Base-by-base conservation (phyloP, 2,113 vertebrate species). In the Hemicordylus capensis region DNA sequence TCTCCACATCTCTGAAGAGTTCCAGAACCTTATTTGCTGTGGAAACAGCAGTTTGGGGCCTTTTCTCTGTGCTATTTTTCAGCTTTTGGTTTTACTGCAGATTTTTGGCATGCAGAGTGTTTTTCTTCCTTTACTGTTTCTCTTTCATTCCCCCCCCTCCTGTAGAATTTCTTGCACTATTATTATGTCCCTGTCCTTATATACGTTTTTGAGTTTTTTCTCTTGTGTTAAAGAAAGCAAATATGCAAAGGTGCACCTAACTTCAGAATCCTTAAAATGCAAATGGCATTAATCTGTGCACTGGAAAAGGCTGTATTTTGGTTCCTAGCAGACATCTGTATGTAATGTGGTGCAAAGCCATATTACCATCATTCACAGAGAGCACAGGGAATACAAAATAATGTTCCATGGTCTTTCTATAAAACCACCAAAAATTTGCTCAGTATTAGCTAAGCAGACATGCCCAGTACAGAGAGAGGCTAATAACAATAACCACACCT, bases 271-370 rank as follows among this genome's bases (percentile, higher is more conserved):
- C 64, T 17, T 14, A 10, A 54, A 31, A n/a, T 89, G 42, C 78
- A 88, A 88, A 44, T 74, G 1, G 58, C 73, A 59, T 15, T 76
- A 17, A 79, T 83, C 56, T 37, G 3, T 19, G 15, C 24, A 81
- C 90, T 78, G 48, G 85, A 87, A 75, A 66, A 83, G 37, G 15
- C 28, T 72, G 3, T 58, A n/a, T 81, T 84, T 88, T 85, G 19
- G 46, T 81, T 88, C 26, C 56, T 87, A 61, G 31, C 58, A 34
- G 24, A 72, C 26, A 70, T 77, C 48, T 58, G 39, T 12, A 51
- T 76, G 51, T 73, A 78, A 79, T 51, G 1, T 86, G 74, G 72
- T 80, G 78, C 48, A 44, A 87, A 12, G 10, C 79, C 2, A 4
- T 83, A 51, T 76, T 80, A 85, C 84, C 48, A 76, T 80, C 14